phyloP scores from a whole-genome alignment of 2,797 vertebrate genomes.

The Rhinoraja longicauda region DNA sequence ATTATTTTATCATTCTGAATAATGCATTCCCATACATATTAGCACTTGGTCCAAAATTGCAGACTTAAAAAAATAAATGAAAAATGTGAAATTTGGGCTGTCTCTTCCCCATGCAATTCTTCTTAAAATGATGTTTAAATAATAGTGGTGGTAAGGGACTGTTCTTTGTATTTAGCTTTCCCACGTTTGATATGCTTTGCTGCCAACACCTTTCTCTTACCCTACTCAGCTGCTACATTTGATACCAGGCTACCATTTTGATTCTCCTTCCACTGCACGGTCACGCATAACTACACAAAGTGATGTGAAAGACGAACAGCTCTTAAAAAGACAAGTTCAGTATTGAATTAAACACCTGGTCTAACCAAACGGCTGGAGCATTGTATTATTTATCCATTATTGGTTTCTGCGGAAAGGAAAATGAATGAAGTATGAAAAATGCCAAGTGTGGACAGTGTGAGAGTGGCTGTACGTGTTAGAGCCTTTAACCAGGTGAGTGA shows the following conservation, averaged over 20 bases:
- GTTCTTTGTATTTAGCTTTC: not conserved
- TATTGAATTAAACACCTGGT: not conserved
- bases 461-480: slow-evolving; percentile 68
- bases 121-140: not conserved
- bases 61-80: no score
- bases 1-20: not conserved
- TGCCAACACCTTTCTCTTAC: not conserved
- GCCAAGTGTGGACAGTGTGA: slow-evolving; percentile 65
- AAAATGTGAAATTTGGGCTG: not conserved
- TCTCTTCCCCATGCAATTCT: not conserved
- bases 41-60: no score
- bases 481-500: slow-evolving; percentile 76
- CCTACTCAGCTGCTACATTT: not conserved
- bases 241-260: not conserved
- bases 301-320: not conserved
- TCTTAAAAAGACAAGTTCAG: not conserved
- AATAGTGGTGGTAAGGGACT: not conserved
- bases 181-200: not conserved
- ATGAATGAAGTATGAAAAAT: slow-evolving; percentile 49
- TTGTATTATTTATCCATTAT: not conserved
- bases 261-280: not conserved
- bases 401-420: not conserved
- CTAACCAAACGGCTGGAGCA: not conserved
- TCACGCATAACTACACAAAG: not conserved
- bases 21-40: no score